Evolutionary conservation across 2,888 invertebrate genomes (phyloP), one percentile per base, ranked within the genome.

Genomic region (Drosophila kokeensis): DNA sequence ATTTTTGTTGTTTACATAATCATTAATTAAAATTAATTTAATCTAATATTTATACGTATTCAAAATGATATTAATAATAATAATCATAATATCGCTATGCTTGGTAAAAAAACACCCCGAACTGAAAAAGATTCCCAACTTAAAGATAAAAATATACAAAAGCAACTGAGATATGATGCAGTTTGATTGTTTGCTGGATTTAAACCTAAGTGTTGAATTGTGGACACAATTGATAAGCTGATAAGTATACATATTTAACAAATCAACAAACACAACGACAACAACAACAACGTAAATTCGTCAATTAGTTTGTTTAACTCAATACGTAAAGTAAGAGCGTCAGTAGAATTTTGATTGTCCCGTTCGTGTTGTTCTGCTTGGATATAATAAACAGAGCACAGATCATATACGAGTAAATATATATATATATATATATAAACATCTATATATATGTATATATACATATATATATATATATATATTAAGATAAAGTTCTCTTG

Each of bases 311-410:
- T 57, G 13, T 18, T 70, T 11, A 66, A 65, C 53, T 60, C 62
- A 68, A 61, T 53, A 69, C 57, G 59, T 75, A 71, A 80, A 77
- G 81, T 82, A 76, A 76, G 69, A 73, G 71, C 79, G 87, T 87
- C 87, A 74, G 75, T 87, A 76, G 83, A 91, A 90, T 90, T 90
- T 91, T 90, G 90, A 90, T 90, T 90, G 90, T 90, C 90, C 86
- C 81, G 87, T 90, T 87, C 68, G 86, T 86, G 73, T 90, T 82
- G 79, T 80, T 82, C 65, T 70, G 79, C 73, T 81, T 40, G 5
- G 29, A 63, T 64, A 67, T 69, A 52, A 54, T 53, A 66, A 55
- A 76, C 77, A 76, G 71, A 76, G 62, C 70, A 67, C 63, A 78
- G 73, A 71, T 67, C 49, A 45, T 45, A 64, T 73, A 64, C 67